A percentile compares a stretch with the other conserved stretches of the same genome.
Conservation (phyloP, 2,888 invertebrate species). For the Ectropis crepuscularia region DNA sequence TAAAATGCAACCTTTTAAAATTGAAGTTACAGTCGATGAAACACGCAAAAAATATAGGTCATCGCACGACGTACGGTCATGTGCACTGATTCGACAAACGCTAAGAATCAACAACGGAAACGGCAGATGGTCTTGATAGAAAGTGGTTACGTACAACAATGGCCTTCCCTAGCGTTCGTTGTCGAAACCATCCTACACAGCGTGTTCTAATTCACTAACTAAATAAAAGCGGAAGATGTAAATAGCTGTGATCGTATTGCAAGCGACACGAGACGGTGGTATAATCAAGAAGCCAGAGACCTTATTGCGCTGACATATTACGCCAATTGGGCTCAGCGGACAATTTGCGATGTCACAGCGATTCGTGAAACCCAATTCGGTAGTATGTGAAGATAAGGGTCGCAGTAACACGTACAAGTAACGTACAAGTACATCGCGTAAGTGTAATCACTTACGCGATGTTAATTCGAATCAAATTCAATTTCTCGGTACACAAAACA, state of each 20-base stretch:
- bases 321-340: conserved; percentile 40
- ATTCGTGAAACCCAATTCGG: conserved; percentile 42
- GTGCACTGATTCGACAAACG: conserved; percentile 20
- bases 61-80: conserved; percentile 2
- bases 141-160: conserved; percentile 15
- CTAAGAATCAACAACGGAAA: conserved; percentile 21
- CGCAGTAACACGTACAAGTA: too few species aligned
- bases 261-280: conserved; percentile 26
- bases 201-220: conserved; percentile 22
- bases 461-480: too few species aligned
- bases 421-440: too few species aligned
- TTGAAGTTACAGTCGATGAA: not conserved
- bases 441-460: too few species aligned
- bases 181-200: conserved; percentile 27
- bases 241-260: conserved; percentile 11
- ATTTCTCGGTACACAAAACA: too few species aligned
- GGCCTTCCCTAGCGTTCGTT: conserved; percentile 8
- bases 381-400: not conserved
- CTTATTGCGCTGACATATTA: conserved; percentile 41
- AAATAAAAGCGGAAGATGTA: conserved; percentile 18
- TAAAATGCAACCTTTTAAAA: too few species aligned
- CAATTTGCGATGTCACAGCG: conserved; percentile 38
- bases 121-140: conserved; percentile 16
- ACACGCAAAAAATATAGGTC: conserved; percentile 4
- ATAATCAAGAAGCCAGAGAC: conserved; percentile 24